phyloP scores from a whole-genome alignment of 2,113 vertebrate genomes.

The Caranx melampygus region DNA sequence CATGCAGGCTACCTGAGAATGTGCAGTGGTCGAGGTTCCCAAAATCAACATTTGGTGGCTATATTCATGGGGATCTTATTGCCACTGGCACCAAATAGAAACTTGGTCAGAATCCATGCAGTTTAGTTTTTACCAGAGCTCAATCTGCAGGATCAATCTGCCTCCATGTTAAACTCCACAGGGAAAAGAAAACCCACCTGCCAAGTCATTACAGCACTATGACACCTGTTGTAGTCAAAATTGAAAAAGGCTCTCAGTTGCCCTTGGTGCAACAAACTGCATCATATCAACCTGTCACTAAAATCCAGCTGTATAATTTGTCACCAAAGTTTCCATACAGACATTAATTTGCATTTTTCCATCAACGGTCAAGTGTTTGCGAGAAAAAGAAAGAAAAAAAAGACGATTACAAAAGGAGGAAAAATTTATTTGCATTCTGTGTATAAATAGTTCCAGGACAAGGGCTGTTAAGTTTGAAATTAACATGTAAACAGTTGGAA shows the following conservation, averaged over 20 bases:
- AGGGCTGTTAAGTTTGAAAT: slow-evolving; percentile 88
- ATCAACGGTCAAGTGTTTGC: slow-evolving; percentile 84
- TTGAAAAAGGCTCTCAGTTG: background rate
- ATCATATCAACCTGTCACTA: slow-evolving; percentile 44
- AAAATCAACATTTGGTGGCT: too few relatives aligned
- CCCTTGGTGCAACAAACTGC: background rate
- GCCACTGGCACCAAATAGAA: background rate
- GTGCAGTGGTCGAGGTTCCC: too few relatives aligned
- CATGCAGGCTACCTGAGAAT: too few relatives aligned
- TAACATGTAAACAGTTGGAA: slow-evolving; percentile 89
- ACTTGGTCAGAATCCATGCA: background rate
- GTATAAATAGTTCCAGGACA: slow-evolving; percentile 84
- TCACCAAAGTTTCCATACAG: slow-evolving; percentile 61
- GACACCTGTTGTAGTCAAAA: slow-evolving; percentile 55
- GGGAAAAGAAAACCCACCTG: background rate
- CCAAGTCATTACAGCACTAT: background rate
- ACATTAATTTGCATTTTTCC: slow-evolving; percentile 80
- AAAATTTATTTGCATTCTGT: slow-evolving; percentile 82
- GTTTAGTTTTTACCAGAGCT: background rate
- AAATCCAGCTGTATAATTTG: slow-evolving; percentile 37
- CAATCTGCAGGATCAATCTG: background rate
- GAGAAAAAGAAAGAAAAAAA: slow-evolving; percentile 39
- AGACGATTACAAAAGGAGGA: slow-evolving; percentile 62
- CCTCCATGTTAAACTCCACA: background rate
- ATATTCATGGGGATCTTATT: too few relatives aligned